phyloP scores from a whole-genome alignment of 30 jellyfish, hydroid and myxozoan genomes.

The Hydra vulgaris region DNA sequence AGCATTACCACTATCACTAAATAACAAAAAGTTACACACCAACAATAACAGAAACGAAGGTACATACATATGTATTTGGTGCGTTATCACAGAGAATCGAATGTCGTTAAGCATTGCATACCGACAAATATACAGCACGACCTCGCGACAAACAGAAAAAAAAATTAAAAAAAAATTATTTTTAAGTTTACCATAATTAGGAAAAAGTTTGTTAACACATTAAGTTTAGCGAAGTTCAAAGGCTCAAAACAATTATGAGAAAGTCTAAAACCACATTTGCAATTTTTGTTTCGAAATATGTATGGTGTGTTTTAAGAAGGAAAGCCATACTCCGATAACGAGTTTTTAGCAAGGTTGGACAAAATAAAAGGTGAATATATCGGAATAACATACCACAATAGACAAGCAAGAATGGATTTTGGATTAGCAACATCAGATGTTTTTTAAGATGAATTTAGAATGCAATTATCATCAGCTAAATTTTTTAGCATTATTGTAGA shows the following conservation, averaged over 20 bases:
- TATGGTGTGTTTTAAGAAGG: not conserved
- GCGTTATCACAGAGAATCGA: conserved; percentile 1
- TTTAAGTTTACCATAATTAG: too few species aligned
- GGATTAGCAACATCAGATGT: not conserved
- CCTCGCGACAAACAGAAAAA: not conserved
- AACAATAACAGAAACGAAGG: not conserved
- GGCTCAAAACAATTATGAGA: too few species aligned
- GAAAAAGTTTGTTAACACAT: too few species aligned
- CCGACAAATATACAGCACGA: conserved; percentile 4
- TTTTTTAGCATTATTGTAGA: not conserved
- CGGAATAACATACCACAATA: too few species aligned
- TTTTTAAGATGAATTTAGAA: not conserved
- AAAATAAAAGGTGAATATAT: too few species aligned
- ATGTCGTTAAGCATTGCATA: conserved; percentile 2
- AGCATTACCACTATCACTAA: not conserved
- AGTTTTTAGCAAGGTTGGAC: too few species aligned
- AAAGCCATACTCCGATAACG: not conserved
- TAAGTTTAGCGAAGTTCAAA: too few species aligned
- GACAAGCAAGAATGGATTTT: not conserved
- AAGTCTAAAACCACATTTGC: not conserved
- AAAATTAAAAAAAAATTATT: too few species aligned
- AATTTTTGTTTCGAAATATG: not conserved
- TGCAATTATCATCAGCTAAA: not conserved
- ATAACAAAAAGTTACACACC: not conserved
- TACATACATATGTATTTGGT: not conserved